A percentile compares a stretch with the other conserved stretches of the same genome.
Evolutionary conservation across 2,888 invertebrate genomes (phyloP).

Genomic region (Caenorhabditis sp.): DNA sequence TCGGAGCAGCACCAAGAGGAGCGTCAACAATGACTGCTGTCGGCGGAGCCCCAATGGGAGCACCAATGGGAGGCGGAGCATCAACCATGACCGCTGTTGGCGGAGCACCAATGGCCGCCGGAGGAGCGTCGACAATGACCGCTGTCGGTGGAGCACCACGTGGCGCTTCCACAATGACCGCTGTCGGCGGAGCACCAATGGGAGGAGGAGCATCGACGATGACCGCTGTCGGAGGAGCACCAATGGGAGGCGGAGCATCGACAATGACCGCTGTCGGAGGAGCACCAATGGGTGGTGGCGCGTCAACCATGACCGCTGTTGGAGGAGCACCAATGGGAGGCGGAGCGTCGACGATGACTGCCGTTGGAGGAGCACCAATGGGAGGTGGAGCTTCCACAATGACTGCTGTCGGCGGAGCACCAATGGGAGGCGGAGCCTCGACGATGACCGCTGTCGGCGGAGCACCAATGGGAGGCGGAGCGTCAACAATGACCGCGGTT

Average conservation of each 20-base stretch:
- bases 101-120: constrained; percentile 44
- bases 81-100: constrained; percentile 57
- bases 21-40: constrained; percentile 56
- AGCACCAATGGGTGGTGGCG: constrained; percentile 31
- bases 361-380: constrained; percentile 51
- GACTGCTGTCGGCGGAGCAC: constrained; percentile 55
- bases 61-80: constrained; percentile 29
- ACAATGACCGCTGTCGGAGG: constrained; percentile 57
- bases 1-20: constrained; percentile 45
- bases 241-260: constrained; percentile 35
- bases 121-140: constrained; percentile 50
- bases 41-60: constrained; percentile 33
- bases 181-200: constrained; percentile 41
- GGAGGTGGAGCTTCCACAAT: constrained; percentile 51
- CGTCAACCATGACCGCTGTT: constrained; percentile 56
- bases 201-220: constrained; percentile 47
- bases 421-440: constrained; percentile 26
- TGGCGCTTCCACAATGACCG: constrained; percentile 55
- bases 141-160: constrained; percentile 48
- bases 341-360: constrained; percentile 58
- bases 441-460: constrained; percentile 15
- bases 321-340: constrained; percentile 39
- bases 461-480: constrained; percentile 20
- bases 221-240: constrained; percentile 51
- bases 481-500: constrained; percentile 44